phyloP scores from a whole-genome alignment of 1,140 invertebrate genomes.

The Ladona fulva region DNA sequence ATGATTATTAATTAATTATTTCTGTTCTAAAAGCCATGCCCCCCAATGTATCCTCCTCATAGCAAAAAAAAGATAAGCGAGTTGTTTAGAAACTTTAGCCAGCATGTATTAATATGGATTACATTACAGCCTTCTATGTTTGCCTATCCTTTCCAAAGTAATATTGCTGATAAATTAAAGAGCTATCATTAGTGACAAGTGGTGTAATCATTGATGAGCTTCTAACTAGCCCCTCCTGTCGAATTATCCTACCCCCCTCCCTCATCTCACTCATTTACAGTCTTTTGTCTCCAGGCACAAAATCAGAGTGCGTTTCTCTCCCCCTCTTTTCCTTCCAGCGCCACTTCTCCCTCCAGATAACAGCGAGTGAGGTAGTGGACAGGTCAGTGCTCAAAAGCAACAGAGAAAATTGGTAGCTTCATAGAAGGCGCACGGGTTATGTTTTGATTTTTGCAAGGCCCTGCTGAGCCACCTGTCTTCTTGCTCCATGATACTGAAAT shows the following conservation, averaged over 20 bases:
- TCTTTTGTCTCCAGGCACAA: background rate
- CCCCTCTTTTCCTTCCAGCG: background rate
- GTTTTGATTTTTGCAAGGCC: background rate
- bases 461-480: background rate
- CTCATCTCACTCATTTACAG: background rate
- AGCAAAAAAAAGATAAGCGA: too few relatives aligned
- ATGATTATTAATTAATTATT: too few relatives aligned
- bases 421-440: constrained; percentile 5
- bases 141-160: background rate
- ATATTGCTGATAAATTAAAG: too few relatives aligned
- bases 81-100: too few relatives aligned
- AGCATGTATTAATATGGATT: background rate
- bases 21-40: too few relatives aligned
- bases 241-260: background rate
- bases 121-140: background rate
- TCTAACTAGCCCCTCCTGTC: background rate
- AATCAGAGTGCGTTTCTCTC: background rate
- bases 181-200: too few relatives aligned
- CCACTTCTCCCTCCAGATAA: background rate
- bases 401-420: background rate
- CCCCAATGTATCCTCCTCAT: too few relatives aligned
- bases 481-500: too few relatives aligned
- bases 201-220: background rate
- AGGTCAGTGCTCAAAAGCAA: background rate
- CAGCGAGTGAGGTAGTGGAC: background rate